phyloP scores from a whole-genome alignment of 2,797 vertebrate species.

The Fringilla coelebs region DNA sequence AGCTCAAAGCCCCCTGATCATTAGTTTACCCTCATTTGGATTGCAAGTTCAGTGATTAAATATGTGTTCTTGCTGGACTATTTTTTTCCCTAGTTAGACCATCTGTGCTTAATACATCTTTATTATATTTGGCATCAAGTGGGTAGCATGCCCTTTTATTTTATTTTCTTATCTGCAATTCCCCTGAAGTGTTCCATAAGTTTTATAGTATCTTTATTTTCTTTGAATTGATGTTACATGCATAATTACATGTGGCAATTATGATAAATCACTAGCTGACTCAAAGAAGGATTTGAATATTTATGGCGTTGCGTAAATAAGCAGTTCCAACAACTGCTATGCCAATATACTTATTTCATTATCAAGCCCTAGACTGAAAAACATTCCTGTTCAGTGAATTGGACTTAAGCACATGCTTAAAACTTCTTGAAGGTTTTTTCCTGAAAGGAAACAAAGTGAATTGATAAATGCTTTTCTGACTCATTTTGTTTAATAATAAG shows the following conservation, averaged over 20 bases:
- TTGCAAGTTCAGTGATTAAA: neutral
- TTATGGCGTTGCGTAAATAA: constrained; percentile 8
- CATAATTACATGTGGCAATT: constrained; percentile 8
- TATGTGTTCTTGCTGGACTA: neutral
- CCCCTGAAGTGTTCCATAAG: neutral
- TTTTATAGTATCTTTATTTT: constrained; percentile 1
- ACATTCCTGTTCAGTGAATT: neutral
- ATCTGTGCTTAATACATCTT: neutral
- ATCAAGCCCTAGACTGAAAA: neutral
- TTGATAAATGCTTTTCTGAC: neutral
- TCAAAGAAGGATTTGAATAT: constrained; percentile 21
- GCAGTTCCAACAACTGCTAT: neutral
- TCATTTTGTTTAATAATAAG: constrained; percentile 33
- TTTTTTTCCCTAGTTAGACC: neutral
- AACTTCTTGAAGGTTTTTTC: neutral
- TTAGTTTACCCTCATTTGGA: neutral
- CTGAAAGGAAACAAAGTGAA: neutral
- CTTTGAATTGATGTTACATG: neutral
- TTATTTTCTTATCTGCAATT: constrained; percentile 16
- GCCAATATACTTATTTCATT: constrained; percentile 18
- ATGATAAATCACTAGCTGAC: constrained; percentile 22
- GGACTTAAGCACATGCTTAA: neutral
- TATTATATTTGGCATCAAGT: constrained; percentile 9
- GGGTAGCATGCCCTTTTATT: neutral
- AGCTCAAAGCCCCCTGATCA: neutral